These are phyloP conservation scores for Saccostrea glomerata DNA, from an alignment of 1,140 invertebrate species.

Conservation along the genomic window DNA sequence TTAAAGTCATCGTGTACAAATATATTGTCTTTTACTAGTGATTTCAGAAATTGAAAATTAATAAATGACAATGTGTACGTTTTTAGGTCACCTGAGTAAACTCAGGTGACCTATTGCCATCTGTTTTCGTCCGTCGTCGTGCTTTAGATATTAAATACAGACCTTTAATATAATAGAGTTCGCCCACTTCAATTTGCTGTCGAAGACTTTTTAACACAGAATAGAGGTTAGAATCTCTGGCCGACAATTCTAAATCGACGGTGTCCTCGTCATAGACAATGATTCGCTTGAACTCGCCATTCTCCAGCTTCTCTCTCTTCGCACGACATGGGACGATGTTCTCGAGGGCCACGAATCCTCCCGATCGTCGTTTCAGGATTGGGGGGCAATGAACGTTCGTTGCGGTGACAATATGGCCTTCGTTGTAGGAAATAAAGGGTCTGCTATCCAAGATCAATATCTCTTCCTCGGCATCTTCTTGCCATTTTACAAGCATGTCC, in stretches of 20 bases:
- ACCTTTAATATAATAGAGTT: slow-evolving; percentile 68
- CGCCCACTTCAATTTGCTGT: slow-evolving; percentile 68
- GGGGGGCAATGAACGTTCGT: slow-evolving; percentile 78
- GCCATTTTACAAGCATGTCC: slow-evolving; percentile 30
- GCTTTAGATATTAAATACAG: slow-evolving; percentile 50
- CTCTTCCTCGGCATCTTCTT: slow-evolving; percentile 41
- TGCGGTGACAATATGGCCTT: slow-evolving; percentile 73
- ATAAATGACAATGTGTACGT: too few species aligned
- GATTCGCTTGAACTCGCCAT: slow-evolving; percentile 67
- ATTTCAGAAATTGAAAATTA: too few species aligned
- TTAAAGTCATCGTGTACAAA: too few species aligned
- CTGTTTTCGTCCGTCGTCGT: too few species aligned
- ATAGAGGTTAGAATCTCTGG: slow-evolving; percentile 72
- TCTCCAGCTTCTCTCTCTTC: slow-evolving; percentile 67
- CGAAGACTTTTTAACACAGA: slow-evolving; percentile 76
- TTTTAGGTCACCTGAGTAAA: too few species aligned
- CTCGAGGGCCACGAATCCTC: slow-evolving; percentile 74
- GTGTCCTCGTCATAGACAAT: slow-evolving; percentile 77
- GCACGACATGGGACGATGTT: slow-evolving; percentile 74
- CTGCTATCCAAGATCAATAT: slow-evolving; percentile 75
- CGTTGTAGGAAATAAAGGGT: slow-evolving; percentile 77
- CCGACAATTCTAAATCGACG: slow-evolving; percentile 54
- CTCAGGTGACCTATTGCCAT: too few species aligned
- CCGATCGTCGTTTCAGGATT: slow-evolving; percentile 77
- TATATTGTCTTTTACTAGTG: too few species aligned